Evolutionary conservation across 2,113 vertebrate genomes (phyloP).

Genomic region (Psephotus haematonotus): DNA sequence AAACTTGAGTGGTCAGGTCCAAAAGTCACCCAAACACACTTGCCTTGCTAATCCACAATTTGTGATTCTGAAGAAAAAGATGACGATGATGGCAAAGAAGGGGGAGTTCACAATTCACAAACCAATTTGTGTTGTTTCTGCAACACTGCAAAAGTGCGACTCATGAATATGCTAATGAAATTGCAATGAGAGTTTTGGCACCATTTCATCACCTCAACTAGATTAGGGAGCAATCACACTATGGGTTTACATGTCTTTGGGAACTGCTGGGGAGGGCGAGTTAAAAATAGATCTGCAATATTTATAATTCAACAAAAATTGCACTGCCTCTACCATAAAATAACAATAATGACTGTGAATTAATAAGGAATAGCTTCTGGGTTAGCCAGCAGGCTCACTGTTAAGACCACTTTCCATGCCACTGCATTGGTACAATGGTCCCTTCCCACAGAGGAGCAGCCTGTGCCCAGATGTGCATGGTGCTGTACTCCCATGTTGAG

Average conservation of each 20-base stretch:
- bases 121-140: constrained; percentile 85
- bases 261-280: constrained; percentile 46
- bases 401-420: neutral
- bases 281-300: constrained; percentile 31
- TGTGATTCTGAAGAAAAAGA: constrained; percentile 54
- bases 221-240: constrained; percentile 73
- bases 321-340: constrained; percentile 33
- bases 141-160: constrained; percentile 80
- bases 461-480: neutral
- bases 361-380: neutral
- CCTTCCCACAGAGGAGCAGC: neutral
- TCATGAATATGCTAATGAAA: constrained; percentile 85
- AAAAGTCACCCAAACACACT: constrained; percentile 38
- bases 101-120: constrained; percentile 80
- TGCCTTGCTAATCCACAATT: constrained; percentile 56
- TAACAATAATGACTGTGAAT: constrained; percentile 26
- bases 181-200: constrained; percentile 79
- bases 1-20: neutral
- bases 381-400: neutral
- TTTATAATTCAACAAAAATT: constrained; percentile 73
- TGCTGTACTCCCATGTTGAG: neutral
- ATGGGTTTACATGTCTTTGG: constrained; percentile 64
- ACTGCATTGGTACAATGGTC: too few relatives aligned
- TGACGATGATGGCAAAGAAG: constrained; percentile 7
- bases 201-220: constrained; percentile 75